Conservation (phyloP, 92 coral and sea anemone genomes). For the Metridium senile region DNA sequence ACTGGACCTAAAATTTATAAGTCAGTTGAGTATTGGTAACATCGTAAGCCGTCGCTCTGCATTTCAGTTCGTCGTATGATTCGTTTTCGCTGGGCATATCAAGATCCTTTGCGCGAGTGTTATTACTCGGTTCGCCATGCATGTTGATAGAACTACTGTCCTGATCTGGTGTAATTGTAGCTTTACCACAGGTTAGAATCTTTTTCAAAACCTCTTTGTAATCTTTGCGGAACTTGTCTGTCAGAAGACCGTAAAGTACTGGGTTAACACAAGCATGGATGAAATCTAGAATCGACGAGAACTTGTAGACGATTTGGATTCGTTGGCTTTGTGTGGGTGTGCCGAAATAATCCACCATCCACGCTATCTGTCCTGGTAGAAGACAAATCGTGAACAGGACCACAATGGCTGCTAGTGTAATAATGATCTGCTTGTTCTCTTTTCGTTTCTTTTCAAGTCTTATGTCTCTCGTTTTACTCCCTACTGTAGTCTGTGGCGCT, state of each 20-base stretch:
- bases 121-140: background rate
- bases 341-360: conserved; percentile 78
- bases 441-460: conserved; percentile 37
- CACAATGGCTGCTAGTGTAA: conserved; percentile 68
- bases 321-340: conserved; percentile 17
- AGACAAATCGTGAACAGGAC: conserved; percentile 64
- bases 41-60: background rate
- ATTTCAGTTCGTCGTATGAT: background rate
- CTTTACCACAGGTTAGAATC: conserved; percentile 22
- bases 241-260: conserved; percentile 70
- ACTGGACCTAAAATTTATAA: background rate
- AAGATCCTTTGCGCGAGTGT: background rate
- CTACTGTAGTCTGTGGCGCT: conserved; percentile 41
- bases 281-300: conserved; percentile 60
- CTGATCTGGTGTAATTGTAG: conserved; percentile 21
- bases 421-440: conserved; percentile 74
- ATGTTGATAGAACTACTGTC: conserved; percentile 9
- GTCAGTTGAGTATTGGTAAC: background rate
- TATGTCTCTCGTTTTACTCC: conserved; percentile 10
- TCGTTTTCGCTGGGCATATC: background rate
- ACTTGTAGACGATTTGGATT: conserved; percentile 29
- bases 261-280: conserved; percentile 82
- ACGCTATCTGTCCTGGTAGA: conserved; percentile 79
- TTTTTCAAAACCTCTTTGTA: conserved; percentile 30
- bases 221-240: conserved; percentile 69